Evolutionary conservation across 2,888 invertebrate genomes (phyloP), one percentile per base, ranked within the genome.

Genomic region (Vesta saturnalis): DNA sequence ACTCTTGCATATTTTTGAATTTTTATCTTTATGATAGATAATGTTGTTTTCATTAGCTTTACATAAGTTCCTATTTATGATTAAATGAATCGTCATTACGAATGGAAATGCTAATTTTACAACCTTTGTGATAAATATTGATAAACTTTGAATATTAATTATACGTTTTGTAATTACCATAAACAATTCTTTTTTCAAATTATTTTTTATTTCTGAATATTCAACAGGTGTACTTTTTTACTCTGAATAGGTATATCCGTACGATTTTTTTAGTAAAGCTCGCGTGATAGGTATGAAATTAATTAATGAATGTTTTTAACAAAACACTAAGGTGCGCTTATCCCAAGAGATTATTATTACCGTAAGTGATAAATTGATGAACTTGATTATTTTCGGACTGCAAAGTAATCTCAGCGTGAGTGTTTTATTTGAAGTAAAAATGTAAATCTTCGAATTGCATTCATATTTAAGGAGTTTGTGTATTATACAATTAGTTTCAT

Each of bases 231-330:
- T 18, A 49, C 8, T 49, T 49, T 18, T 18, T 15, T n/a, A n/a
- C n/a, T 1, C 39, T 49, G 49, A 16, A 49, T 49, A 18, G 16
- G 14, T 19, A 49, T n/a, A n/a, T 49, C 35, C 47, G 60, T 49
- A 16, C 8, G 39, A 39, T 39, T 52, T 58, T 19, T n/a, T 35
- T 23, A 61, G 47, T 55, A 61, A 60, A 61, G 62, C 54, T 67
- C 43, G 67, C 67, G 67, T 67, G 67, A 58, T 62, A 52, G 21
- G 39, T 62, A 56, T 21, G 49, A 60, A 63, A 64, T 68, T 68
- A 63, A 68, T 68, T 68, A 68, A 64, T 68, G 68, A 60, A 68
- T 60, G 62, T 62, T 62, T 67, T 58, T 59, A 59, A 64, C 62
- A 67, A 16, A 57, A 52, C 58, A 46, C 16, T 46, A 63, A 54